Evolutionary conservation across 2,797 vertebrate species (phyloP), one percentile per base, ranked within the genome.

Genomic region (Semaprochilodus insignis): DNA sequence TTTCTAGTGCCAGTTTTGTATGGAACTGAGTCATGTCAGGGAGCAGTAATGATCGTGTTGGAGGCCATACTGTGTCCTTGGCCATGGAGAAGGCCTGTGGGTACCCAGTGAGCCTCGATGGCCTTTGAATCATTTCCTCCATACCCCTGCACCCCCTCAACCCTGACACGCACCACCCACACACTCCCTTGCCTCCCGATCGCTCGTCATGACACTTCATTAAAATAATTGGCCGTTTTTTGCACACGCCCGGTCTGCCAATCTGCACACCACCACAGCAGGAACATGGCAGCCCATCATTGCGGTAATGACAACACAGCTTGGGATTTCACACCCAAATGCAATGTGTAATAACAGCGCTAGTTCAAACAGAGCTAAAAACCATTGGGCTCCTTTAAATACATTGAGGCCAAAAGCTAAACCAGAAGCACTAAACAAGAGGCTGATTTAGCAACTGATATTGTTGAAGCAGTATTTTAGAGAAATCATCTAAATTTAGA

Each of bases 171-270:
- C 59, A 78, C 88, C 91, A 82, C 54, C 88, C 88, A 78, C 72
- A 88, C 91, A 92, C 52, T 78, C 88, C 90, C 83, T 89, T 85
- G 94, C 90, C 90, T 89, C 93, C 88, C 86, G 90, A 91, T 91
- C 90, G 2, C 5, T 91, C 89, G 85, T 79, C 85, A 88, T 90
- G 92, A 92, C 94, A 95, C 89, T 92, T 95, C 92, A 95, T 94
- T 95, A 95, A 91, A 94, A 93, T 93, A 93, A 95, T 92, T 95
- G 94, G 90, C 89, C 92, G 85, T 92, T 93, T 92, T 88, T 91
- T 86, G 91, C 93, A 91, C 81, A 75, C 85, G 90, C 89, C 65
- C 23, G 85, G 81, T 88, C 85, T 92, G 88, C 92, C 88, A 94
- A 94, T 95, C 89, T 74, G 84, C 82, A 90, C 90, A 89, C 85